Conservation (phyloP, 2,888 invertebrate genomes). For the Scaeva pyrastri region DNA sequence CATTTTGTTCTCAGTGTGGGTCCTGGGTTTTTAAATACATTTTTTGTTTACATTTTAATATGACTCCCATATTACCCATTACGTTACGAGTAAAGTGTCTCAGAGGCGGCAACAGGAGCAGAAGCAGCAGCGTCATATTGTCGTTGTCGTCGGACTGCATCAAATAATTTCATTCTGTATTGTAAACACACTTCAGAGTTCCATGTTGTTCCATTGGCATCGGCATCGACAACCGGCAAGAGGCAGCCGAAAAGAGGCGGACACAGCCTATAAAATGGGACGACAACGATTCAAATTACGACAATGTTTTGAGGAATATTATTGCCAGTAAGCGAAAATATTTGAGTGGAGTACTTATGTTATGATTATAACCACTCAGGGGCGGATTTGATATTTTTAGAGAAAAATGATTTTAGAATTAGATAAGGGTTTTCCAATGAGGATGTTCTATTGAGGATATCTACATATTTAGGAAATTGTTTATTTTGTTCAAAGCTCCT, state of each 20-base stretch:
- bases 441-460: no score
- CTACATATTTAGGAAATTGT: no score
- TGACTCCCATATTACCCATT: slow-evolving; percentile 68
- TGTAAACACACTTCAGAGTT: slow-evolving; percentile 69
- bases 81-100: slow-evolving; percentile 15
- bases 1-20: slow-evolving; percentile 70
- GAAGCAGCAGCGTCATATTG: slow-evolving; percentile 59
- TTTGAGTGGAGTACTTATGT: slow-evolving; percentile 40
- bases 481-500: not conserved
- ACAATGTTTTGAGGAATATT: slow-evolving; percentile 54
- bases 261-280: slow-evolving; percentile 56
- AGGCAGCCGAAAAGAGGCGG: slow-evolving; percentile 60
- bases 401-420: no score
- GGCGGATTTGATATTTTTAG: not conserved
- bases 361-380: not conserved
- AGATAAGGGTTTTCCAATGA: no score
- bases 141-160: slow-evolving; percentile 71
- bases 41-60: slow-evolving; percentile 73
- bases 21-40: slow-evolving; percentile 66
- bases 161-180: slow-evolving; percentile 62
- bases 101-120: slow-evolving; percentile 6
- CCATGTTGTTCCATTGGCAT: not conserved
- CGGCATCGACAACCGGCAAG: no score
- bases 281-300: slow-evolving; percentile 69
- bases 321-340: slow-evolving; percentile 47